A percentile compares a stretch with the other conserved stretches of the same genome.
phyloP scores from a whole-genome alignment of 92 coral and sea anemone genomes.

The Phenganax subtilis region DNA sequence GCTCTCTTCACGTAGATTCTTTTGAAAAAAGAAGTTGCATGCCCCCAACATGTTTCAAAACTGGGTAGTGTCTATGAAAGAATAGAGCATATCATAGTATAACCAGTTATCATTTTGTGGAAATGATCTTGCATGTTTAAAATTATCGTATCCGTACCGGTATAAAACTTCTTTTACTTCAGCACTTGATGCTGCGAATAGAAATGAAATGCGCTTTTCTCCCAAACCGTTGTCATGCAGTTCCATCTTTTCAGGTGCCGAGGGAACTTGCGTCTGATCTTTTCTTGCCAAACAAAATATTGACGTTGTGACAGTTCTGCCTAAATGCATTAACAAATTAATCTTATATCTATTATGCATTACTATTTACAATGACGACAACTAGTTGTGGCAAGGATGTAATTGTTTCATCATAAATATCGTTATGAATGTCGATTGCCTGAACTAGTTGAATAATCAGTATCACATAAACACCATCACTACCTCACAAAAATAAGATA shows the following conservation, averaged over 20 bases:
- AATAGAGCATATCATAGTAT: too few relatives aligned
- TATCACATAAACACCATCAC: neutral
- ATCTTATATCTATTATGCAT: neutral
- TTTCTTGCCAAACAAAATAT: neutral
- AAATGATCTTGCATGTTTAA: too few relatives aligned
- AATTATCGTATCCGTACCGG: too few relatives aligned
- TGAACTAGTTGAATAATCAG: neutral
- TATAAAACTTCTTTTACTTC: too few relatives aligned
- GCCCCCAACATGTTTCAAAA: too few relatives aligned
- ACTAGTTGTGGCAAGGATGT: neutral
- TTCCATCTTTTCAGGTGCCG: neutral
- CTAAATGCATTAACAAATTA: neutral
- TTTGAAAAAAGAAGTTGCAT: too few relatives aligned
- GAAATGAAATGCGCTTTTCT: too few relatives aligned
- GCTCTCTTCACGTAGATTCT: too few relatives aligned
- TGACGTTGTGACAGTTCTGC: neutral
- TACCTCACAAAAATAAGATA: neutral
- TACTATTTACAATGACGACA: neutral
- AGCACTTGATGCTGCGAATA: too few relatives aligned
- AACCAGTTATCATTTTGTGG: too few relatives aligned
- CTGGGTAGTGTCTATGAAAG: too few relatives aligned
- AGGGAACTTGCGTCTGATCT: neutral
- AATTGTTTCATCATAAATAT: too few relatives aligned
- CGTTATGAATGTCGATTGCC: neutral
- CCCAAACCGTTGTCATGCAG: neutral